phyloP scores from a whole-genome alignment of 2,888 invertebrate species.

The Philonicus albiceps region DNA sequence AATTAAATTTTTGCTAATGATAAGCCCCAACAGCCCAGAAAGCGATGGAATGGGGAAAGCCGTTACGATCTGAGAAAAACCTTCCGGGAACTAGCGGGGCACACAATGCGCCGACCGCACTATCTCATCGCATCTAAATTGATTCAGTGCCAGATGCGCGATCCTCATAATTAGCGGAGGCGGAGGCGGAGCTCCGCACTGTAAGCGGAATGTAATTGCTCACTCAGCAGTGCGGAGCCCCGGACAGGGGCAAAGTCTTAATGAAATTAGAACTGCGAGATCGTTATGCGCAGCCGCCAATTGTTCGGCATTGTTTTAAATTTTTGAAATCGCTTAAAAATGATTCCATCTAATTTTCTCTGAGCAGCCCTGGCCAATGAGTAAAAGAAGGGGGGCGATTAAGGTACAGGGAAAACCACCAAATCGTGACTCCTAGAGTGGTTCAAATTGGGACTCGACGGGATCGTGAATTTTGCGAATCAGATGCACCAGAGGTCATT shows the following conservation, averaged over 20 bases:
- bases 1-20: conserved; percentile 15
- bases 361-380: neutral
- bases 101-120: neutral
- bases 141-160: conserved; percentile 28
- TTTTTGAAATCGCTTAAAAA: conserved; percentile 11
- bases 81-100: neutral
- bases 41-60: neutral
- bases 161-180: neutral
- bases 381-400: neutral
- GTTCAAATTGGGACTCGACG: neutral
- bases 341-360: neutral
- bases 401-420: neutral
- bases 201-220: neutral
- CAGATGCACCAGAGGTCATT: neutral
- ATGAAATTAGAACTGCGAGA: neutral
- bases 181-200: neutral
- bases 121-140: conserved; percentile 46
- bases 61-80: conserved; percentile 42
- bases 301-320: neutral
- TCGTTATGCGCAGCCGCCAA: conserved; percentile 26
- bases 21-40: neutral
- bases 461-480: conserved; percentile 8
- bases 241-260: neutral
- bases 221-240: neutral
- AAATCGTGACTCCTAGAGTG: neutral